Base-by-base conservation (phyloP, 2,113 vertebrate species). In the Apodemus speciosus region DNA sequence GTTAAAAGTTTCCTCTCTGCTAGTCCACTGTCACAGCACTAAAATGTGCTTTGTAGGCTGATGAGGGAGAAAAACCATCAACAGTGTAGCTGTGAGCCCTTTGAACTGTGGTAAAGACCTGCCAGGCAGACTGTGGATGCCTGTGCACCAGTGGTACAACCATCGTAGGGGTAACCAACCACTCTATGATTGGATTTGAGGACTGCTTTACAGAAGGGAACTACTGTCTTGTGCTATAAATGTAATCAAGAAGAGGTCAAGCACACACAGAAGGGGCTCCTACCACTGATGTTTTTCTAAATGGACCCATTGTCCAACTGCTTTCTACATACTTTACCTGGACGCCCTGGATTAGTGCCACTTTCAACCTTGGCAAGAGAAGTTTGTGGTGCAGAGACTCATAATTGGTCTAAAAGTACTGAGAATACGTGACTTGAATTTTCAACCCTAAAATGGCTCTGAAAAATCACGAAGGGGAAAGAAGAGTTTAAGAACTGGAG, bases 111-210 rank as follows among this genome's bases (percentile, higher is more conserved):
- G 18, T 32, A 64, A 84, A 64, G 58, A 32, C 56, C 58, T 32
- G 38, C 58, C 38, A 46, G 35, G 81, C 27, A 46, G 64, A 46
- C 32, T 32, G 15, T 11, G 25, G 30, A 2, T 3, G 60, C 60
- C 1, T 40, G 38, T 35, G 0, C 27, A 6, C 6, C 0, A 0
- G 40, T 84, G 81, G 40, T 16, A 21, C 40, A 46, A 13, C 9
- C 1, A 7, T 21, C 10, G 2, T 21, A 60, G 38, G 21, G 81
- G 60, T 64, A 35, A 64, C 58, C 58, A 84, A 20, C 27, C 40
- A 32, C 60, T 46, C 6, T 64, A 32, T 14, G 27, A 38, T 64
- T 64, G 60, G 79, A 43, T 43, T 60, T 83, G 56, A 62, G 38
- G 58, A 16, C 58, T 62, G 58, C 25, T 30, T 62, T 40, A 62